These are phyloP conservation scores for Knipowitschia caucasica DNA, from an alignment of 2,797 vertebrate species.

Conservation along the genomic window DNA sequence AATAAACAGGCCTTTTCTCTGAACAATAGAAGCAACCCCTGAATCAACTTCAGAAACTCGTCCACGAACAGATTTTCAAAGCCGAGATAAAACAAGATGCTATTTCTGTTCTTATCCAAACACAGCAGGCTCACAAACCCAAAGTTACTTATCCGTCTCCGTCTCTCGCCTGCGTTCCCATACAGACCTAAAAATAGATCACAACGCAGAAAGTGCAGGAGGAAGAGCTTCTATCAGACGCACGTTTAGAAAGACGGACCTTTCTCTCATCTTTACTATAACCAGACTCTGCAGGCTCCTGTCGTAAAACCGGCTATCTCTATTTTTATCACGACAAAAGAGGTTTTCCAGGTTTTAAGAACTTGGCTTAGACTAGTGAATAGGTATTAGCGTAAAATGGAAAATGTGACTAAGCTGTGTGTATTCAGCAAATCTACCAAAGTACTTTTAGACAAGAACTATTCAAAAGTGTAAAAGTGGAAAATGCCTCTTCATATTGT, in stretches of 20 bases:
- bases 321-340: constrained; percentile 40
- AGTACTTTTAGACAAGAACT: background rate
- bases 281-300: constrained; percentile 34
- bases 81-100: constrained; percentile 46
- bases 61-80: constrained; percentile 40
- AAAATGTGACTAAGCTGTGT: constrained; percentile 8
- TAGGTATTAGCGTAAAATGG: constrained; percentile 5
- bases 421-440: background rate
- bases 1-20: background rate
- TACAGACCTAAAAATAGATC: constrained; percentile 65
- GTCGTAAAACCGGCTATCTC: constrained; percentile 36
- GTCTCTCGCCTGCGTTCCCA: constrained; percentile 67
- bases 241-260: constrained; percentile 42
- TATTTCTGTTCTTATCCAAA: constrained; percentile 73
- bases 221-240: constrained; percentile 48
- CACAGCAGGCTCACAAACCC: constrained; percentile 57
- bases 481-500: too few relatives aligned
- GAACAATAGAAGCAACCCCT: background rate
- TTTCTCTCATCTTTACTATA: constrained; percentile 42
- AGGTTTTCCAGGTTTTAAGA: constrained; percentile 22
- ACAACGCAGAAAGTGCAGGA: constrained; percentile 65
- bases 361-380: constrained; percentile 3
- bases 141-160: constrained; percentile 63
- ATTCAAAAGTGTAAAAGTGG: too few relatives aligned
- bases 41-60: constrained; percentile 8